Percentiles rank a stretch among this genome's conserved stretches.
Conservation (phyloP, 2,113 vertebrate genomes). For the Okapia johnstoni region DNA sequence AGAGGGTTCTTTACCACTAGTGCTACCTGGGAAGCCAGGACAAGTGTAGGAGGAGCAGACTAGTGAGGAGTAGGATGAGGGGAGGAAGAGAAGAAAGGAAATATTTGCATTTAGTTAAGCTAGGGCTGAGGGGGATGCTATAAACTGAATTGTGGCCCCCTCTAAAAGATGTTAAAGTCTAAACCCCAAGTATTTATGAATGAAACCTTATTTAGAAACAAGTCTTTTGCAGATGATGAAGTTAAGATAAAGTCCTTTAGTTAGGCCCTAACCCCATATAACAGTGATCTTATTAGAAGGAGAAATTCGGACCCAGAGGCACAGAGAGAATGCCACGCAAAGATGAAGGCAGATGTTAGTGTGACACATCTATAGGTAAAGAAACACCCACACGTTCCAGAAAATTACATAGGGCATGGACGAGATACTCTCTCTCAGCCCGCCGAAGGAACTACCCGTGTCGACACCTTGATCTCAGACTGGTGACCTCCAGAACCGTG, state of each 20-base stretch:
- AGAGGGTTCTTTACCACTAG: not conserved
- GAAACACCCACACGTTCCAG: not conserved
- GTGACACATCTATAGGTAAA: not conserved
- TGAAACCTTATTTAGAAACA: not conserved
- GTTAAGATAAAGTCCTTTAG: not conserved
- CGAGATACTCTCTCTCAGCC: not conserved
- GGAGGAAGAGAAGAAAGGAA: not conserved
- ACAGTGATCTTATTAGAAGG: not conserved
- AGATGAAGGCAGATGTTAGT: not conserved
- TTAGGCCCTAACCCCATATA: not conserved
- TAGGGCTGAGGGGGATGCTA: rapidly evolving
- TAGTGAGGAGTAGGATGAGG: rapidly evolving
- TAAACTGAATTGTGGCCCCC: not conserved
- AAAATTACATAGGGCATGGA: not conserved
- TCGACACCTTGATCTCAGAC: not conserved
- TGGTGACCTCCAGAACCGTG: not conserved
- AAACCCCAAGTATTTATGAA: not conserved
- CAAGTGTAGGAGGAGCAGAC: not conserved
- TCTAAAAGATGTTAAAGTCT: not conserved
- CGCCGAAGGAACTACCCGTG: not conserved
- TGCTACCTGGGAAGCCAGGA: not conserved
- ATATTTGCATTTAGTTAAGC: not conserved
- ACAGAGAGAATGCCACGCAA: not conserved
- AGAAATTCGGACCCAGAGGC: not conserved
- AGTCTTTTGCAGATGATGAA: not conserved